Base-by-base conservation (phyloP, 2,113 vertebrate species). In the Hiodon alosoides region DNA sequence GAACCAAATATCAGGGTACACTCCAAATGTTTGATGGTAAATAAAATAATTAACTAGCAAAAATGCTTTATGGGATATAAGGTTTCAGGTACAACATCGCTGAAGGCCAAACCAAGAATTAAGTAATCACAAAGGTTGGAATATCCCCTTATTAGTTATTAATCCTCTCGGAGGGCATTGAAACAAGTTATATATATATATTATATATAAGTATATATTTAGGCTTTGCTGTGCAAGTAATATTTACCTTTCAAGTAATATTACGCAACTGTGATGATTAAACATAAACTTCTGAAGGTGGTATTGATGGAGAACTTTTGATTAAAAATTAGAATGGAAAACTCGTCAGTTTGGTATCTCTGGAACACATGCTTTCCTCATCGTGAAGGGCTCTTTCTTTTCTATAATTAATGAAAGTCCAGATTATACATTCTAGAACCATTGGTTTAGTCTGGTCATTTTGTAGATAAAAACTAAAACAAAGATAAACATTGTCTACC, bases 1-100 rank as follows among this genome's bases (percentile, higher is more conserved):
- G 13, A 67, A 67, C 65, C 65, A 54, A 78, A 73, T 69, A 62
- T 69, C 72, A 73, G 69, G 76, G 71, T 71, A 73, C 71, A 61
- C 71, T 78, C 70, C 66, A 67, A 68, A 61, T 31, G 71, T 17
- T n/a, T 47, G 74, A 60, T 62, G 66, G 48, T 55, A 67, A 72
- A 67, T 77, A 72, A 77, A 54, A 73, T 62, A 68, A 71, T 76
- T 61, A 50, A 76, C 68, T 62, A 52, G 13, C 47, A 68, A 57
- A 73, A 51, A 78, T 73, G 46, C 71, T 69, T 78, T 72, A 67
- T 14, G 54, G 70, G 13, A 55, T 72, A 67, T 73, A 57, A 77
- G 17, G 53, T 77, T 73, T 77, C 76, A 73, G 52, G 17, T 68
- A 61, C 54, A n/a, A 47, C 54, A 65, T 52, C 17, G 47, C 76